phyloP scores from a whole-genome alignment of 2,797 vertebrate species.

The Lepidocolaptes lacrymiger region DNA sequence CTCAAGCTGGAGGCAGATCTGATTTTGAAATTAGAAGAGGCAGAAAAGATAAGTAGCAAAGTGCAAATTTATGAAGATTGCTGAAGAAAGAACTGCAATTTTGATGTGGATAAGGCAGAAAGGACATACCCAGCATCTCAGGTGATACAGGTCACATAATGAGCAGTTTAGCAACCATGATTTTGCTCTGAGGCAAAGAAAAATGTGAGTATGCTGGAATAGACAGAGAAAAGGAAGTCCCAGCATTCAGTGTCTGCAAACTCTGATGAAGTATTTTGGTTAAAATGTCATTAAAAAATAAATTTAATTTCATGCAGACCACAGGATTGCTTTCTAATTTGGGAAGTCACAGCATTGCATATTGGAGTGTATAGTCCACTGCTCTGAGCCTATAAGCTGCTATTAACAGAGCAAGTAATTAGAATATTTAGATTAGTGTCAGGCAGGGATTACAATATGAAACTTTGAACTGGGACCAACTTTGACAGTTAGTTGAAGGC shows the following conservation, averaged over 20 bases:
- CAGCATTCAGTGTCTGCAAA: neutral
- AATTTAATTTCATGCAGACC: neutral
- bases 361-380: neutral
- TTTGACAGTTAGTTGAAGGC: neutral
- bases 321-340: constrained; percentile 26
- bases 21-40: neutral
- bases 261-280: neutral
- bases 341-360: neutral
- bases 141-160: neutral
- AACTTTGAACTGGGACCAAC: neutral
- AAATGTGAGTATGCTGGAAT: neutral
- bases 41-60: neutral
- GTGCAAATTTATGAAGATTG: neutral
- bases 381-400: neutral
- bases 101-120: neutral
- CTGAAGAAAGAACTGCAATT: neutral
- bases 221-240: neutral
- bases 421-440: constrained; percentile 37
- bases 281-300: neutral
- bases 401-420: constrained; percentile 22
- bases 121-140: neutral
- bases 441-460: neutral
- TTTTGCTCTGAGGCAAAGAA: neutral
- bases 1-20: neutral
- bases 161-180: neutral